Conservation (phyloP, 2,113 vertebrate species). For the Psephotus haematonotus region DNA sequence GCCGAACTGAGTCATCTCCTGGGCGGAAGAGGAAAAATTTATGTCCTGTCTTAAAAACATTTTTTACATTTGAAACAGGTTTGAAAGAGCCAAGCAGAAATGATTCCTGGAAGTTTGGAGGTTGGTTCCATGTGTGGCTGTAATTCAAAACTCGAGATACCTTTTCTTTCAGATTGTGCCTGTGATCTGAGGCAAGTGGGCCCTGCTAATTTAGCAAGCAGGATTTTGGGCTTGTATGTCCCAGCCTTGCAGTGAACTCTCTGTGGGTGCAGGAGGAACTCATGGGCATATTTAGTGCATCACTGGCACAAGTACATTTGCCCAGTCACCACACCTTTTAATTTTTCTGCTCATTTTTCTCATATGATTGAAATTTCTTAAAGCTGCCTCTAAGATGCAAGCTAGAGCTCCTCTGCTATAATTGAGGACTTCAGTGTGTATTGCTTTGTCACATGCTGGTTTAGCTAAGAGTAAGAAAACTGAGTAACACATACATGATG, state of each 20-base stretch:
- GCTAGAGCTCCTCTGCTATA: not conserved
- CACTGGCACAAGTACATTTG: accelerated
- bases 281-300: accelerated
- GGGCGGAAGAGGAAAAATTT: not conserved
- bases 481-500: accelerated
- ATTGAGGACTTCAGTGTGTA: accelerated
- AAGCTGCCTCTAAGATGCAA: not conserved
- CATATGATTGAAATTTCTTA: accelerated
- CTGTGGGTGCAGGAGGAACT: not conserved
- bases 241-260: not conserved
- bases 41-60: accelerated
- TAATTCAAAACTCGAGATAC: not conserved
- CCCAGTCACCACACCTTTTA: accelerated
- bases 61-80: accelerated
- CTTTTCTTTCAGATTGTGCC: accelerated
- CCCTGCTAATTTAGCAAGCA: accelerated
- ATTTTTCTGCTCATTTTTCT: not conserved
- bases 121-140: accelerated
- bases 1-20: not conserved
- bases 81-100: not conserved
- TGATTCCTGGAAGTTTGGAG: not conserved
- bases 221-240: accelerated
- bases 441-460: not conserved
- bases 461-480: not conserved
- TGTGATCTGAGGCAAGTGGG: accelerated